Percentiles rank a stretch among this genome's conserved stretches.
Evolutionary conservation across 2,888 invertebrate species (phyloP).

Genomic region (Tetramorium bicarinatum): DNA sequence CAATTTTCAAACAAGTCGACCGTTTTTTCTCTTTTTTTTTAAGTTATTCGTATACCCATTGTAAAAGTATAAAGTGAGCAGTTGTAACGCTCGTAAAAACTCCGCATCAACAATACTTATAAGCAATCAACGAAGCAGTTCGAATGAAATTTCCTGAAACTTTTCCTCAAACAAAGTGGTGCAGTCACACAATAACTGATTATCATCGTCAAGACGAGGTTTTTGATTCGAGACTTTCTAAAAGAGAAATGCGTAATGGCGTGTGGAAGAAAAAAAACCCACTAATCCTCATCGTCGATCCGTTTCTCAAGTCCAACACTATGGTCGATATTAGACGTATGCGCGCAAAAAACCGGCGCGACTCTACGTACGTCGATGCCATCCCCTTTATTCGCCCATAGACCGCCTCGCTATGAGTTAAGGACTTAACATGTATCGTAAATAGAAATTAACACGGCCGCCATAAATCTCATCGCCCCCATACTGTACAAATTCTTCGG

Average conservation of each 20-base stretch:
- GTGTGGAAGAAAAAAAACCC: background rate
- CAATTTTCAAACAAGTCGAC: constrained; percentile 25
- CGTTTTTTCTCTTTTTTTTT: background rate
- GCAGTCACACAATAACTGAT: background rate
- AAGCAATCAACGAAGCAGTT: background rate
- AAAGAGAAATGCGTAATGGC: background rate
- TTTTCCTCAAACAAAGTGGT: background rate
- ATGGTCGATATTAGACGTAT: constrained; percentile 25
- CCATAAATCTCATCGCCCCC: constrained; percentile 67
- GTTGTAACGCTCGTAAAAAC: background rate
- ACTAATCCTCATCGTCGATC: constrained; percentile 31
- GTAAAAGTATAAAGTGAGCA: constrained; percentile 23
- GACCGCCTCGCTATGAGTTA: constrained; percentile 66
- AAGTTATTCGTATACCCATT: constrained; percentile 40
- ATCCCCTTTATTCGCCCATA: constrained; percentile 39
- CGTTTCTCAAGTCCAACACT: constrained; percentile 49
- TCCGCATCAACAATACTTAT: background rate
- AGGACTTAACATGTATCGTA: constrained; percentile 71
- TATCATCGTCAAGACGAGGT: background rate
- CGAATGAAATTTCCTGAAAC: background rate
- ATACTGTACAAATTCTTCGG: constrained; percentile 79
- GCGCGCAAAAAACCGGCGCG: constrained; percentile 22
- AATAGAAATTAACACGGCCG: constrained; percentile 76
- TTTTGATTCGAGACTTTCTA: background rate
- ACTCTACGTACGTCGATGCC: constrained; percentile 21